Conservation (phyloP, 1,140 invertebrate genomes). For the Nasonia vitripennis region DNA sequence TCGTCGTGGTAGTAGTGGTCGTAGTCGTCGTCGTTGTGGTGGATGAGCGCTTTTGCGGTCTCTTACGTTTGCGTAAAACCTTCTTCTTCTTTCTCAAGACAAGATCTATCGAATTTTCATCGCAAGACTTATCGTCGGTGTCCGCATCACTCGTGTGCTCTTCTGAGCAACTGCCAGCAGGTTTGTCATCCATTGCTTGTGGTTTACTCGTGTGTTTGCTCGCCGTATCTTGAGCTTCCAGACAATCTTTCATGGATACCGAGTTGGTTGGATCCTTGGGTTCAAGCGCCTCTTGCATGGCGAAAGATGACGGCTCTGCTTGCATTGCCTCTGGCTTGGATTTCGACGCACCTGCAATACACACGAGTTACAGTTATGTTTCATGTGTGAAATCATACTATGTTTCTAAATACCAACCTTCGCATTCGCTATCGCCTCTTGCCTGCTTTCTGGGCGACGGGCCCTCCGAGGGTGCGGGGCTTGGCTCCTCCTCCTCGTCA, state of each 20-base stretch:
- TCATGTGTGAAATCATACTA: background rate
- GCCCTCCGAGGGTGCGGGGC: slow-evolving; percentile 72
- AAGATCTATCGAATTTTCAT: slow-evolving; percentile 67
- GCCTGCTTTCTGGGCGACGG: slow-evolving; percentile 74
- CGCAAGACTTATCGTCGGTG: slow-evolving; percentile 72
- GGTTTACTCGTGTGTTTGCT: slow-evolving; percentile 17
- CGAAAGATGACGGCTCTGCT: slow-evolving; percentile 68
- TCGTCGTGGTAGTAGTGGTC: background rate
- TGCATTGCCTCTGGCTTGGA: slow-evolving; percentile 69
- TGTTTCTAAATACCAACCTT: slow-evolving; percentile 56
- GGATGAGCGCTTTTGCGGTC: slow-evolving; percentile 63
- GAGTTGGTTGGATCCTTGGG: slow-evolving; percentile 11
- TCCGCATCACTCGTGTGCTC: slow-evolving; percentile 69
- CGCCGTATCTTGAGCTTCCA: background rate
- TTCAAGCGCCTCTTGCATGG: slow-evolving; percentile 56
- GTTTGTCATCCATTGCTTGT: slow-evolving; percentile 33
- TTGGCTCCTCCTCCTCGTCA: slow-evolving; percentile 77
- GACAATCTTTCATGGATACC: background rate
- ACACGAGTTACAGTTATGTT: slow-evolving; percentile 20
- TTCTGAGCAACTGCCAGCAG: slow-evolving; percentile 35
- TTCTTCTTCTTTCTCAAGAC: slow-evolving; percentile 69
- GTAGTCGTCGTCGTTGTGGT: slow-evolving; percentile 28
- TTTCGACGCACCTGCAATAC: slow-evolving; percentile 68
- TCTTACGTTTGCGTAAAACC: slow-evolving; percentile 70
- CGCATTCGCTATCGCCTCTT: slow-evolving; percentile 66